These are phyloP conservation scores for Phoeniculus purpureus DNA, from an alignment of 2,797 vertebrate genomes.

Conservation along the genomic window DNA sequence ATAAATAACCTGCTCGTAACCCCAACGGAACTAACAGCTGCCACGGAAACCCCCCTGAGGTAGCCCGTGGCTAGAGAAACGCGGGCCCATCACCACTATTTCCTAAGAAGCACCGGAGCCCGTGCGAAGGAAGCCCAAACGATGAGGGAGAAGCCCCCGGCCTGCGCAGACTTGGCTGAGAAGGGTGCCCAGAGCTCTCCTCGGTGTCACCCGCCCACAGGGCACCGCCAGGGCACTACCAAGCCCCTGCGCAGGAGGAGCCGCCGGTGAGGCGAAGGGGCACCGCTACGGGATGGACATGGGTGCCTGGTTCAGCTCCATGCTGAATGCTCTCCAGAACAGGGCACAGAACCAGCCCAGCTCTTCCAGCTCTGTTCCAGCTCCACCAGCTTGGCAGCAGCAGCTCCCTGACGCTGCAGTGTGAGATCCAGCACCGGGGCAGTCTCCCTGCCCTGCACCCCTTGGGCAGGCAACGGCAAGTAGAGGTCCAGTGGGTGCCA, in stretches of 20 bases:
- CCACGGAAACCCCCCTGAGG: background rate
- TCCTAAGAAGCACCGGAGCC: too few species aligned
- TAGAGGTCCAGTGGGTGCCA: background rate
- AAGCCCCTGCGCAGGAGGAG: background rate
- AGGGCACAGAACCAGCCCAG: background rate
- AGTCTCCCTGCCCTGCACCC: background rate
- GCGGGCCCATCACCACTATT: background rate
- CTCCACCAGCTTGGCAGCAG: background rate
- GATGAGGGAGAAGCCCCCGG: too few species aligned
- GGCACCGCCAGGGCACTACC: too few species aligned
- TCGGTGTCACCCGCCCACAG: too few species aligned
- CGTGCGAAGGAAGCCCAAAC: too few species aligned
- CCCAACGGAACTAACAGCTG: slow-evolving; percentile 39
- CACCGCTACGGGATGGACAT: background rate
- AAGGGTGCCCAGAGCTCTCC: too few species aligned
- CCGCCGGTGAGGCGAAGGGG: background rate
- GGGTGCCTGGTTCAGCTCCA: slow-evolving; percentile 13
- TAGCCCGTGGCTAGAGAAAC: slow-evolving; percentile 26
- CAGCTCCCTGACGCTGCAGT: background rate
- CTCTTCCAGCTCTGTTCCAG: background rate
- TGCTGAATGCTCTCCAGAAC: slow-evolving; percentile 50
- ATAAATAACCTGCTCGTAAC: slow-evolving; percentile 54
- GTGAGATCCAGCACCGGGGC: background rate
- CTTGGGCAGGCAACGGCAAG: slow-evolving; percentile 19
- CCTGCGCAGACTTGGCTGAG: too few species aligned